phyloP scores from a whole-genome alignment of 2,888 invertebrate species.

The Capitulum mitella region DNA sequence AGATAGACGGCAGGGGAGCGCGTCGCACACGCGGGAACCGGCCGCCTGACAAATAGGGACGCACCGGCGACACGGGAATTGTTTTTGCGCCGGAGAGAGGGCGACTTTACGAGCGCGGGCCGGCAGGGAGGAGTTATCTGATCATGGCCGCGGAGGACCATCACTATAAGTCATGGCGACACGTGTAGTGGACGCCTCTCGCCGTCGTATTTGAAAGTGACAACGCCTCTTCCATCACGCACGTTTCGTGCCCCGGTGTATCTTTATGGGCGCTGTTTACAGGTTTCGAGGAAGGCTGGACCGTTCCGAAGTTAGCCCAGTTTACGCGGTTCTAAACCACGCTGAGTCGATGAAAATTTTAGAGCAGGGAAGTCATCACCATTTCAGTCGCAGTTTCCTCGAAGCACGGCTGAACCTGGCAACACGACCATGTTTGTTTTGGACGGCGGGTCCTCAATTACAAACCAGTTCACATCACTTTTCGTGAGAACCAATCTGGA shows the following conservation, averaged over 20 bases:
- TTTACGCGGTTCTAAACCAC: neutral
- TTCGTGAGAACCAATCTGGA: neutral
- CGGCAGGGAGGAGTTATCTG: neutral
- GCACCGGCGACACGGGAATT: constrained; percentile 10
- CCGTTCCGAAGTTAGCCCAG: too few species aligned
- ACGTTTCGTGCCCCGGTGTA: too few species aligned
- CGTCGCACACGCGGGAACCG: neutral
- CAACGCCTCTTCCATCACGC: too few species aligned
- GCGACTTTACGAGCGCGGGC: neutral
- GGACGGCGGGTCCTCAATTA: neutral
- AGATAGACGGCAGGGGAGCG: neutral
- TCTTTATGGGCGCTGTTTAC: too few species aligned
- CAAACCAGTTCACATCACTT: neutral
- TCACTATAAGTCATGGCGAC: neutral
- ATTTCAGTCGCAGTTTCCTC: neutral
- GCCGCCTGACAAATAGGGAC: constrained; percentile 7
- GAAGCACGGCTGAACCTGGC: neutral
- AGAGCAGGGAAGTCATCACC: neutral
- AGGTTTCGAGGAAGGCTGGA: too few species aligned
- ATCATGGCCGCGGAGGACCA: neutral
- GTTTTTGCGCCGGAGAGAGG: neutral
- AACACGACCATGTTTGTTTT: neutral
- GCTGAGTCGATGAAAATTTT: neutral
- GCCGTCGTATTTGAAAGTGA: too few species aligned
- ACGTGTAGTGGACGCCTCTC: neutral